Evolutionary conservation across 1,140 invertebrate species (phyloP), one percentile per base, ranked within the genome.

Genomic region (Ganaspis sp.): DNA sequence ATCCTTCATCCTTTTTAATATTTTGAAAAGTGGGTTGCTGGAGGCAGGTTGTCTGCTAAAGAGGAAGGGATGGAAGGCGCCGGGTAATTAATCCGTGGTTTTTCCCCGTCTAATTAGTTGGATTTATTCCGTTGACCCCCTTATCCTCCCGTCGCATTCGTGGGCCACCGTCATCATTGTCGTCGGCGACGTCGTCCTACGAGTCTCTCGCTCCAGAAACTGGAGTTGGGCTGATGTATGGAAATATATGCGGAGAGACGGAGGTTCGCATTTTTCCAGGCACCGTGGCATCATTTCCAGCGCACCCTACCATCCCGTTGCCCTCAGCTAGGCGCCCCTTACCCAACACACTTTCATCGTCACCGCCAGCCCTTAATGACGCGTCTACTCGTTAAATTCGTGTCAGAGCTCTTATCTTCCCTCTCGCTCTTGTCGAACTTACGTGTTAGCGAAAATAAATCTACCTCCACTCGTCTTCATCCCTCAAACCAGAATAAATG

Each of bases 91-190:
- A 90, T 90, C 88, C 87, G 89, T 80, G 87, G 89, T 89, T 91
- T 90, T 90, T 88, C 87, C 86, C 86, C 86, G 86, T 91, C 89
- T 91, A 90, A 91, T 91, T 91, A 90, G 88, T 89, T 88, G 86
- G 87, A 91, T 90, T 91, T 91, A 91, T 91, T 91, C 88, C 78
- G 87, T 84, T 88, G 87, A 87, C 86, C 86, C 87, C 85, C 88
- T 89, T 91, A 88, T 87, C 83, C 87, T 75, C 78, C 37, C 19
- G 23, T 40, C n/a, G 64, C 34, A 9, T 17, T 17, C 49, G 69
- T 69, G 21, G 74, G 54, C 49, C 64, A 49, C n/a, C 17, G 73
- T 75, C 69, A 69, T 53, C 45, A 58, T 70, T 73, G 70, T 83
- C 74, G 58, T 75, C 19, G 74, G 73, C 74, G 42, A 73, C 26